A percentile compares a stretch with the other conserved stretches of the same genome.
Evolutionary conservation across 2,113 vertebrate species (phyloP).

Genomic region (Vidua chalybeata): DNA sequence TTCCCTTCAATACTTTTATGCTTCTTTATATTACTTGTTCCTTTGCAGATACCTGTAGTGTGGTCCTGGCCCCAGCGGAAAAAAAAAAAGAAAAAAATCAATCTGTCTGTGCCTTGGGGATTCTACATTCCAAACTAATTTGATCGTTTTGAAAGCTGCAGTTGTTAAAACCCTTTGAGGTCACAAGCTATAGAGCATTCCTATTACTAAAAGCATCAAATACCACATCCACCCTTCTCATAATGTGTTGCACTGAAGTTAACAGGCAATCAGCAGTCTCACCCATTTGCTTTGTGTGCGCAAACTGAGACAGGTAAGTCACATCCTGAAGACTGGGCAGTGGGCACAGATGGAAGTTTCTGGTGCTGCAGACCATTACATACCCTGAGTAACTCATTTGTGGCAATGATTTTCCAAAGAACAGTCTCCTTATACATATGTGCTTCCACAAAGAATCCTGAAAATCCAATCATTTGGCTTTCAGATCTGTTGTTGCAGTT

Average conservation of each 20-base stretch:
- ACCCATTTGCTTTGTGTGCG: rapidly evolving
- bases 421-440: rapidly evolving
- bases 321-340: not conserved
- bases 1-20: not conserved
- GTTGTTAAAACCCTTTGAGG: not conserved
- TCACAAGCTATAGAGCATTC: not conserved
- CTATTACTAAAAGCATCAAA: not conserved
- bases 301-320: not conserved
- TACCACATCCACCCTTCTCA: not conserved
- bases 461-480: not conserved
- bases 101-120: not conserved
- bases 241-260: not conserved
- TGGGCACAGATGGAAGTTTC: not conserved
- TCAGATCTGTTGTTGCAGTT: not conserved
- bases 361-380: not conserved
- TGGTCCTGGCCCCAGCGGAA: rapidly evolving
- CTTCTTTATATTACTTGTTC: not conserved
- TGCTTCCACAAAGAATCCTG: not conserved
- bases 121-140: not conserved
- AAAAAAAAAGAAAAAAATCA: rapidly evolving
- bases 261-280: not conserved
- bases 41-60: not conserved
- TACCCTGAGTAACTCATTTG: not conserved
- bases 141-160: not conserved
- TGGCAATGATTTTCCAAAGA: not conserved